Conservation (phyloP, 2,113 vertebrate species). For the Gasterosteus nipponicus region DNA sequence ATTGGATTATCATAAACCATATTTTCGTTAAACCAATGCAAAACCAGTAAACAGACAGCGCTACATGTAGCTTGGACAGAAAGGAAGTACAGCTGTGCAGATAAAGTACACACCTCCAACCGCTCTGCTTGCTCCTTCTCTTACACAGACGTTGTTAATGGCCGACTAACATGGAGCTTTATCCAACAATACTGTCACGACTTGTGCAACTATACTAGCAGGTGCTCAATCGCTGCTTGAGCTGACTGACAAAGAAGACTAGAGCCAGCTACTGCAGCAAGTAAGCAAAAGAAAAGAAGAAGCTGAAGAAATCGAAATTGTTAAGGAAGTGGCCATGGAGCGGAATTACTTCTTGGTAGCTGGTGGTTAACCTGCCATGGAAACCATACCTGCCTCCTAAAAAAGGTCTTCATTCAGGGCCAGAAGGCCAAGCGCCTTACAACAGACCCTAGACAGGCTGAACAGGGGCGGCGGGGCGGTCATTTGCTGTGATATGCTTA, state of each 20-base stretch:
- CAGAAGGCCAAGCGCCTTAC: slow-evolving; percentile 58
- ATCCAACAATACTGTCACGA: slow-evolving; percentile 39
- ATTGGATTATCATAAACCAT: background rate
- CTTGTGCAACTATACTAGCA: slow-evolving; percentile 35
- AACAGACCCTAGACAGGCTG: slow-evolving; percentile 28
- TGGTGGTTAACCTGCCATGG: slow-evolving; percentile 39
- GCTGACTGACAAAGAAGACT: slow-evolving; percentile 2
- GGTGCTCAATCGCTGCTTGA: background rate
- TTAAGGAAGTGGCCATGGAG: background rate
- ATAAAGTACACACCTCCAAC: background rate
- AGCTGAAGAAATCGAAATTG: background rate
- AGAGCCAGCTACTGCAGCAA: background rate
- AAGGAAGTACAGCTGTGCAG: background rate
- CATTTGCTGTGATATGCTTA: slow-evolving; percentile 11
- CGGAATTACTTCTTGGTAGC: background rate
- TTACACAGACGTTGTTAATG: slow-evolving; percentile 7
- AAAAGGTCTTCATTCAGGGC: slow-evolving; percentile 42
- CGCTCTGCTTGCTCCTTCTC: background rate
- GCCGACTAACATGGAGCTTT: slow-evolving; percentile 38
- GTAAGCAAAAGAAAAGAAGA: background rate
- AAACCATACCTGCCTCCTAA: slow-evolving; percentile 19
- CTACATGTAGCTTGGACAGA: background rate
- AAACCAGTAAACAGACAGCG: background rate
- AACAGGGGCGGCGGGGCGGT: slow-evolving; percentile 11
- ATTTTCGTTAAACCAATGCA: background rate